Evolutionary conservation across 2,888 invertebrate species (phyloP), one percentile per base, ranked within the genome.

Genomic region (Ashinkailepas kermadecensis): DNA sequence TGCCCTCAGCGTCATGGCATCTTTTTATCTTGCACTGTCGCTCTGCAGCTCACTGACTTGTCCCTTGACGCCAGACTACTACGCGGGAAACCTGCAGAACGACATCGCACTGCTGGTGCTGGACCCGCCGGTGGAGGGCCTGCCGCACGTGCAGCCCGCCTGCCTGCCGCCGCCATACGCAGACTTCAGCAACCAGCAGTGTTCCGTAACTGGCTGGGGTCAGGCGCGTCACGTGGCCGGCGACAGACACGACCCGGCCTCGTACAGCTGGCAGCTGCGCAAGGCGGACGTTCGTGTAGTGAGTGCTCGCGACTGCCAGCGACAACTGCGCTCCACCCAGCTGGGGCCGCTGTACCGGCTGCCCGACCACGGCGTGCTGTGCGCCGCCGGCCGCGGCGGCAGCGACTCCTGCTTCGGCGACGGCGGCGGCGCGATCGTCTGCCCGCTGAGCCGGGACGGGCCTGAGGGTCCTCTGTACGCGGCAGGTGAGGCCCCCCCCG

Each of bases 41-140:
- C 39, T 39, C 39, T 39, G 39, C 4, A 39, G 39, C 39, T 23
- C 25, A 67, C 25, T 13, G 11, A 9, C 67, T 23, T 23, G 18
- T 10, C 25, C 6, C 23, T 10, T 13, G 23, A 18, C 25, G 18
- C 23, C 80, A 80, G 82, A 82, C 9, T 82, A 56, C 81, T 70
- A 82, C 70, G 82, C 82, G 54, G 82, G 82, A 39, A 82, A 80
- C 58, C 54, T 82, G 58, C 56, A 80, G 81, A 80, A 82, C 82
- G 82, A 82, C 78, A 81, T 82, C 54, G 82, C 82, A 2, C 82
- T 82, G 57, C 82, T 82, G 57, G n/a, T 78, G 81, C 80, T 82
- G n/a, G 80, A 80, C 23, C 74, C 78, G 57, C 80, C 82, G 15
- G 59, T 82, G 25, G 80, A 80, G 74, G 58, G 64, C 9, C 80